phyloP scores from a whole-genome alignment of 1,140 invertebrate genomes.

The Paralvinella palmiformis region DNA sequence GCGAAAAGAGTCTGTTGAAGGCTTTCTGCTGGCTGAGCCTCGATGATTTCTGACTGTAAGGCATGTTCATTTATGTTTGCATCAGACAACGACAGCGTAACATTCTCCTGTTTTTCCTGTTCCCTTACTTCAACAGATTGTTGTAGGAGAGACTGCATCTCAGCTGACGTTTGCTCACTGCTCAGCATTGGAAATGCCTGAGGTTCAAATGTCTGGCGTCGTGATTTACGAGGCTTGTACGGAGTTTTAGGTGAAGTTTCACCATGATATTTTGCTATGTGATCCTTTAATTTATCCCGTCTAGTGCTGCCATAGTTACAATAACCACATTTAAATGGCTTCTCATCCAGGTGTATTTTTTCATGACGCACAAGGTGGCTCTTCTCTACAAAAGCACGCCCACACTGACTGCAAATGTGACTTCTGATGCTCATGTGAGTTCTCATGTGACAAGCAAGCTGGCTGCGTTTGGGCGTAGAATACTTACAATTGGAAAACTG shows the following conservation, averaged over 20 bases:
- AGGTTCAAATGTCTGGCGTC: neutral
- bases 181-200: neutral
- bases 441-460: constrained; percentile 61
- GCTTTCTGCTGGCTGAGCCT: no score
- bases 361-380: constrained; percentile 63
- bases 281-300: constrained; percentile 65
- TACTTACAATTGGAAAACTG: constrained; percentile 61
- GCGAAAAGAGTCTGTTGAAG: no score
- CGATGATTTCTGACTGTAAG: no score
- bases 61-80: no score
- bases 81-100: no score
- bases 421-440: constrained; percentile 60
- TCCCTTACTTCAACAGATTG: no score
- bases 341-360: constrained; percentile 59
- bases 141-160: no score
- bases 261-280: constrained; percentile 59
- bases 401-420: constrained; percentile 59
- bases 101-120: no score
- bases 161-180: neutral
- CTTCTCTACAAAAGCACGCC: constrained; percentile 62
- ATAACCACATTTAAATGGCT: constrained; percentile 54
- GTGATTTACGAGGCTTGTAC: constrained; percentile 10
- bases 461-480: constrained; percentile 62
- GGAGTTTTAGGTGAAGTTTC: constrained; percentile 3
- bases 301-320: constrained; percentile 63